Evolutionary conservation across 2,113 vertebrate genomes (phyloP), one percentile per base, ranked within the genome.

Genomic region (Ploceus nigricollis): DNA sequence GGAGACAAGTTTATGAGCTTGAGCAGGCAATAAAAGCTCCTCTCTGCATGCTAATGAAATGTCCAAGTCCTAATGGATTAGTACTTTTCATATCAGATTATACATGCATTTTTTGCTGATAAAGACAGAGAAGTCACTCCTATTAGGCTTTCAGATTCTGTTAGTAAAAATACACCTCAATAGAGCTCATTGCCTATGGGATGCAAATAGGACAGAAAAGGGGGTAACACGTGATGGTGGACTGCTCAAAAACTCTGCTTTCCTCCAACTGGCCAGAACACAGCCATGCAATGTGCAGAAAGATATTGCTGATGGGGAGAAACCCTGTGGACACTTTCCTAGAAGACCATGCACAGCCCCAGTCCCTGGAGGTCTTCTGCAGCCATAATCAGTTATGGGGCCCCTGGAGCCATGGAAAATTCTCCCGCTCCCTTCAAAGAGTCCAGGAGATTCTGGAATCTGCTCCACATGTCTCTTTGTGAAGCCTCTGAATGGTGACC

Each of bases 31-130:
- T 96, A 76, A 96, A 88, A 97, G 80, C 51, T 79, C 63, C 89
- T 72, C 66, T 85, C 70, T 77, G 66, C 81, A 63, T 69, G 45
- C 65, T 93, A 84, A 95, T 87, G 82, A 88, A 91, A 91, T 54
- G 45, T n/a, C 56, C n/a, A 82, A 94, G 87, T 97, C 96, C 78
- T 94, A 80, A 79, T 69, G 86, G 93, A 95, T 97, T 95, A 97
- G 88, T 56, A 65, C 33, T 85, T 94, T 95, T 96, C 84, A 61
- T 86, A 79, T 97, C 96, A 95, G 90, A 97, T 95, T 93, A 94
- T 72, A 63, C 83, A 73, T 95, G 61, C 47, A 25, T 89, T 97
- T 97, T 94, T 90, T 97, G 87, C 84, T 95, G 93, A 97, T 90
- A 86, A 93, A 96, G 93, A 64, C 76, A 81, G 77, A 87, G 47